phyloP scores from a whole-genome alignment of 2,797 vertebrate species.

The Neoniphon sammara region DNA sequence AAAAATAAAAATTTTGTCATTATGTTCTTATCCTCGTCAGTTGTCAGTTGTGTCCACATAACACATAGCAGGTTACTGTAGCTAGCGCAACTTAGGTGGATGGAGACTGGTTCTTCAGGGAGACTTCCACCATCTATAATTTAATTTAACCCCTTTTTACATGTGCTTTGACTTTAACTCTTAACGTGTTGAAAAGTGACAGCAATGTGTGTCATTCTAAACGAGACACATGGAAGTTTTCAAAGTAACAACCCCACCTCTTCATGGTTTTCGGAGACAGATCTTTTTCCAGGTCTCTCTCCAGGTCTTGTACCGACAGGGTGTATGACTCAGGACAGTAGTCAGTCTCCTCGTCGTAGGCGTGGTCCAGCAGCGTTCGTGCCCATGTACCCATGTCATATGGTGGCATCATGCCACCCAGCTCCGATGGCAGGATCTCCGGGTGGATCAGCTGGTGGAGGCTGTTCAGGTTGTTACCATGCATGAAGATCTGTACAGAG shows the following conservation, averaged over 20 bases:
- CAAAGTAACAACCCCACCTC: slow-evolving; percentile 80
- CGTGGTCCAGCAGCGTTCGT: slow-evolving; percentile 94
- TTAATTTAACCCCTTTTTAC: too few species aligned
- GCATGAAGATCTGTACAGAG: slow-evolving; percentile 93
- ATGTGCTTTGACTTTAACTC: too few species aligned
- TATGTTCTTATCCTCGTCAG: too few species aligned
- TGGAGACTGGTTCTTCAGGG: too few species aligned
- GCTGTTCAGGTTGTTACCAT: slow-evolving; percentile 98
- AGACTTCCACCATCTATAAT: too few species aligned
- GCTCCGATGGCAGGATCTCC: slow-evolving; percentile 97
- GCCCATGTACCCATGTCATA: slow-evolving; percentile 99
- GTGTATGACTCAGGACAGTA: slow-evolving; percentile 92
- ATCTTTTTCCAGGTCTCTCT: slow-evolving; percentile 85
- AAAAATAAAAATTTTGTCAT: too few species aligned
- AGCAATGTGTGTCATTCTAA: too few species aligned
- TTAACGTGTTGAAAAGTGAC: too few species aligned
- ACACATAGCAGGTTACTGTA: too few species aligned
- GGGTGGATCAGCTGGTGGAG: slow-evolving; percentile 97
- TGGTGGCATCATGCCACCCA: slow-evolving; percentile 97
- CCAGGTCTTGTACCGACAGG: slow-evolving; percentile 89
- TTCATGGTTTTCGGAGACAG: slow-evolving; percentile 97
- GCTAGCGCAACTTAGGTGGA: too few species aligned
- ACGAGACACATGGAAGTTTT: background rate
- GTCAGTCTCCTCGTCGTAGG: slow-evolving; percentile 96
- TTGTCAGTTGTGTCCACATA: too few species aligned